These are phyloP conservation scores for Leptocoma aspasia DNA, from an alignment of 2,113 vertebrate genomes.

Conservation along the genomic window DNA sequence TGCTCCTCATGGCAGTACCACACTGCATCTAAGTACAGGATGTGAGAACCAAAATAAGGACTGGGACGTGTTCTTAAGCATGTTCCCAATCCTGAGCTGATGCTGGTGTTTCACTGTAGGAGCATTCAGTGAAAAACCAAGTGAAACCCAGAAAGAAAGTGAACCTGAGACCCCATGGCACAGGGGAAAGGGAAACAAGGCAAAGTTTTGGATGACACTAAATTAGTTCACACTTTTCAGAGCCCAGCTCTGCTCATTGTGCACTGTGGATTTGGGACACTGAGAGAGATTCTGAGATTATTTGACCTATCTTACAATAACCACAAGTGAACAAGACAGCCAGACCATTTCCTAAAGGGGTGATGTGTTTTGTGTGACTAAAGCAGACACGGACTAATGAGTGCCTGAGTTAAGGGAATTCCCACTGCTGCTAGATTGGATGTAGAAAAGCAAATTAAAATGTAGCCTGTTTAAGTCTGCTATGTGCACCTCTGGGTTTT, in stretches of 20 bases:
- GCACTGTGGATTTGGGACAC: neutral
- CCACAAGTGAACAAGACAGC: neutral
- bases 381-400: neutral
- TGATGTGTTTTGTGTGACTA: neutral
- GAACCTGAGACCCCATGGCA: neutral
- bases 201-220: neutral
- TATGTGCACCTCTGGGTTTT: neutral
- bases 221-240: neutral
- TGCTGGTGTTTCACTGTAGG: rapidly evolving
- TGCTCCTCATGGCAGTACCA: rapidly evolving
- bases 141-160: neutral
- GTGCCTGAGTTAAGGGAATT: neutral
- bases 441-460: neutral
- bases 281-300: neutral
- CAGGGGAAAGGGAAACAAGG: neutral
- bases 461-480: neutral
- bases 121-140: neutral
- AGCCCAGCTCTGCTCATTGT: neutral
- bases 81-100: neutral
- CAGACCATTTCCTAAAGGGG: neutral
- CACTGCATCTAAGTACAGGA: rapidly evolving
- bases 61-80: rapidly evolving
- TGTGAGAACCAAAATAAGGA: neutral
- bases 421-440: neutral
- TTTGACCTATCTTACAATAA: neutral